Percentiles rank a stretch among this genome's conserved stretches.
Conservation (phyloP, 1,140 invertebrate species). For the Zaprionus ghesquierei region DNA sequence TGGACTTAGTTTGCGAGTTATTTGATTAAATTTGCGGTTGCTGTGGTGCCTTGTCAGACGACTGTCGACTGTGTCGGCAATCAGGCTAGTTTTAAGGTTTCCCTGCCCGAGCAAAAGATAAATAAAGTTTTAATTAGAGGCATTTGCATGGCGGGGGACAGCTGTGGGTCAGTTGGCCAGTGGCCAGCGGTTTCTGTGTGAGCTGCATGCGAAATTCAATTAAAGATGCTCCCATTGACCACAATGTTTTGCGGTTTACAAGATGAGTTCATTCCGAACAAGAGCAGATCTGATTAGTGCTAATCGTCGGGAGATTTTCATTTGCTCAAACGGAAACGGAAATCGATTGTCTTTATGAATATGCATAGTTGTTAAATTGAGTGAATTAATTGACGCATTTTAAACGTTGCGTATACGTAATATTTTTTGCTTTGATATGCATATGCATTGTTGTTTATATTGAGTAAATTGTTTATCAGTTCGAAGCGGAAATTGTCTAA, state of each 20-base stretch:
- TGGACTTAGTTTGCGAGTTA: conserved; percentile 38
- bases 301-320: background rate
- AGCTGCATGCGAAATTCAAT: conserved; percentile 51
- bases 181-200: conserved; percentile 33
- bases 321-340: conserved; percentile 24
- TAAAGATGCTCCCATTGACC: conserved; percentile 8
- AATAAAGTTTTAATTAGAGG: conserved; percentile 73
- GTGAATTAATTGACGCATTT: too few species aligned
- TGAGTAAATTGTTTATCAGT: too few species aligned
- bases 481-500: background rate
- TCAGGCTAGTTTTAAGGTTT: conserved; percentile 17
- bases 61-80: conserved; percentile 18
- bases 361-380: background rate
- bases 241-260: conserved; percentile 15
- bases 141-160: conserved; percentile 12
- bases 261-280: background rate
- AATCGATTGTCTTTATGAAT: background rate
- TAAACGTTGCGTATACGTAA: too few species aligned
- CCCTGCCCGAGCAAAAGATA: conserved; percentile 10
- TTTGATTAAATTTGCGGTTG: conserved; percentile 68
- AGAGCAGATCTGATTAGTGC: conserved; percentile 24
- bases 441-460: background rate
- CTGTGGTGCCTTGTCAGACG: conserved; percentile 21
- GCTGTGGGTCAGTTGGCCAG: too few species aligned
- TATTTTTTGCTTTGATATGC: background rate